A percentile compares a stretch with the other conserved stretches of the same genome.
These are phyloP conservation scores for Sinocyclocheilus anophthalmus DNA, from an alignment of 2,113 vertebrate species.

Conservation along the genomic window DNA sequence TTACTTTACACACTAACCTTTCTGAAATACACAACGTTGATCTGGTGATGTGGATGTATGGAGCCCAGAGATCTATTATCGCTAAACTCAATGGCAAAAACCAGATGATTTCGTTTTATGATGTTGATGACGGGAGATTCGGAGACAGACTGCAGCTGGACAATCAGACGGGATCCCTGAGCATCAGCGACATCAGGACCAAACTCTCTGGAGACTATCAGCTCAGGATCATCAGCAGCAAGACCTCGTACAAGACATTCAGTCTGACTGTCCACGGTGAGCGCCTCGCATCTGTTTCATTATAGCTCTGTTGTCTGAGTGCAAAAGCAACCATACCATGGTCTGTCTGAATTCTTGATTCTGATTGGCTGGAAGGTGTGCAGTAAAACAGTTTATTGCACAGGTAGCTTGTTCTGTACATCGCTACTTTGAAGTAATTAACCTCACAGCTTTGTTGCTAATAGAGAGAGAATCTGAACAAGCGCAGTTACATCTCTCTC, in stretches of 20 bases:
- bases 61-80: background rate
- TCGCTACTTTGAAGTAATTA: no score
- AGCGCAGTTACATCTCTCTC: no score
- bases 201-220: constrained; percentile 10
- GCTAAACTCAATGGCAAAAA: background rate
- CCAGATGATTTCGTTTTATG: background rate
- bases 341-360: no score
- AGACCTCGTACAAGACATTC: background rate
- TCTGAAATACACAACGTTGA: background rate
- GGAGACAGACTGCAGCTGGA: background rate
- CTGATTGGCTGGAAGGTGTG: no score
- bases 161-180: background rate
- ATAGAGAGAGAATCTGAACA: no score
- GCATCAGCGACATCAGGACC: background rate
- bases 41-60: constrained; percentile 14
- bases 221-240: background rate
- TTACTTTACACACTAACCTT: background rate
- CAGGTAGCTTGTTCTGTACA: no score
- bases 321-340: no score
- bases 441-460: no score
- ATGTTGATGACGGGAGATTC: background rate
- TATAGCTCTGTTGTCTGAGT: no score
- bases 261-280: background rate
- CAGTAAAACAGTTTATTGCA: no score
- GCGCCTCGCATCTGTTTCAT: background rate